phyloP scores from a whole-genome alignment of 2,888 invertebrate species.

The Cheilosia soror region DNA sequence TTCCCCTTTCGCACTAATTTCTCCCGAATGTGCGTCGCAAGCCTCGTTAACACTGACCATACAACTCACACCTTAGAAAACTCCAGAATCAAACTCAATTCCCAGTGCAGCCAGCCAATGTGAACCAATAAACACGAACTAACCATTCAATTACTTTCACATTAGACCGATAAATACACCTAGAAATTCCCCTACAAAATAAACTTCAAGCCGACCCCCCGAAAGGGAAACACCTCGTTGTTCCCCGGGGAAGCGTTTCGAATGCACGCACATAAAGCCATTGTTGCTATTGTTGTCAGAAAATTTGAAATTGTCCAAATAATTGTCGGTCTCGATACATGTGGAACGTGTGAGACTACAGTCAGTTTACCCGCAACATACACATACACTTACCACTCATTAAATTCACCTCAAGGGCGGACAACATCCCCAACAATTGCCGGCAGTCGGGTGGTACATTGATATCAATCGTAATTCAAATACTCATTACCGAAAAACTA shows the following conservation, averaged over 20 bases:
- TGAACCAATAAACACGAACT: conserved; percentile 51
- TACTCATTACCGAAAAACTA: conserved; percentile 74
- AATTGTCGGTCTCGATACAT: conserved; percentile 38
- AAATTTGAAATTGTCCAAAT: conserved; percentile 56
- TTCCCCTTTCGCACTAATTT: too few species aligned
- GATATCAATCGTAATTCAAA: conserved; percentile 71
- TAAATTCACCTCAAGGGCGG: conserved; percentile 51
- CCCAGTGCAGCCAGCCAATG: background rate
- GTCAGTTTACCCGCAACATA: conserved; percentile 33
- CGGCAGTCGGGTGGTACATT: conserved; percentile 8
- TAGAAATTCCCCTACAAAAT: conserved; percentile 21
- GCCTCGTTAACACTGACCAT: background rate
- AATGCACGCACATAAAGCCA: background rate
- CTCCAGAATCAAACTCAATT: conserved; percentile 14
- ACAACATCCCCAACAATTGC: conserved; percentile 13
- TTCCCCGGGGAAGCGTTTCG: conserved; percentile 24
- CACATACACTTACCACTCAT: conserved; percentile 49
- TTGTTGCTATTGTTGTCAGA: conserved; percentile 6
- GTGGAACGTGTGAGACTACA: background rate
- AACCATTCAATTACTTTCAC: conserved; percentile 55
- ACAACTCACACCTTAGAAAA: background rate
- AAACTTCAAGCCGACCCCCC: conserved; percentile 9
- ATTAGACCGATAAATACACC: conserved; percentile 38
- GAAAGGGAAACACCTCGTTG: conserved; percentile 33
- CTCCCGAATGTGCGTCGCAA: background rate